Evolutionary conservation across 2,797 vertebrate genomes (phyloP), one percentile per base, ranked within the genome.

Genomic region (Synanceia verrucosa): DNA sequence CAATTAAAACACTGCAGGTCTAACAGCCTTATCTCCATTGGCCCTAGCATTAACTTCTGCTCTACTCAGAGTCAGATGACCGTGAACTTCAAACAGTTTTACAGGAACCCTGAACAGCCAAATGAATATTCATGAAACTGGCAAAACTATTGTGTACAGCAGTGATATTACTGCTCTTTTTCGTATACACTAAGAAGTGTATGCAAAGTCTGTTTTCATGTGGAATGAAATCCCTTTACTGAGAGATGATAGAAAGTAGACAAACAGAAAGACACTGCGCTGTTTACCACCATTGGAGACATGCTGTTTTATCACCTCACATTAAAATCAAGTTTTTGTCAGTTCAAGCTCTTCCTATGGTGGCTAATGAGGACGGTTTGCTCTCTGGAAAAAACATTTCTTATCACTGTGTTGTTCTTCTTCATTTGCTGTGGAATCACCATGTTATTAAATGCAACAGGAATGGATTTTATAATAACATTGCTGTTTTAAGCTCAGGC

Each of bases 1-100:
- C 89, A 91, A 92, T 93, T 91, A 94, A 91, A 92, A 90, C 88
- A 88, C 87, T 34, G 66, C 79, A 88, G 81, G 84, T 90, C 86
- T 87, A 76, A 83, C 72, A 83, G 76, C 84, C 78, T 92, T 90
- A 92, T 92, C 89, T 86, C 76, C 52, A 52, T 69, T 70, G 78
- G 81, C 81, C 72, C 78, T 8, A 60, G 82, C 81, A 87, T 80
- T 86, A 86, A 88, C 84, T 85, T 88, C 86, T 79, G 66, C 79
- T 85, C 62, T 58, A 60, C 72, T 67, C 47, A 36, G 69, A 74
- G 82, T 82, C 65, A 73, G 58, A 68, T 16, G 31, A 75, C 60
- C 71, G 78, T 66, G 61, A 84, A 87, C 86, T 87, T 91, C 87
- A 92, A 92, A 90, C 82, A 74, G 58, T 73, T 84, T 84, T 70